Evolutionary conservation across 2,888 invertebrate genomes (phyloP), one percentile per base, ranked within the genome.

Genomic region (Unio pictorum): DNA sequence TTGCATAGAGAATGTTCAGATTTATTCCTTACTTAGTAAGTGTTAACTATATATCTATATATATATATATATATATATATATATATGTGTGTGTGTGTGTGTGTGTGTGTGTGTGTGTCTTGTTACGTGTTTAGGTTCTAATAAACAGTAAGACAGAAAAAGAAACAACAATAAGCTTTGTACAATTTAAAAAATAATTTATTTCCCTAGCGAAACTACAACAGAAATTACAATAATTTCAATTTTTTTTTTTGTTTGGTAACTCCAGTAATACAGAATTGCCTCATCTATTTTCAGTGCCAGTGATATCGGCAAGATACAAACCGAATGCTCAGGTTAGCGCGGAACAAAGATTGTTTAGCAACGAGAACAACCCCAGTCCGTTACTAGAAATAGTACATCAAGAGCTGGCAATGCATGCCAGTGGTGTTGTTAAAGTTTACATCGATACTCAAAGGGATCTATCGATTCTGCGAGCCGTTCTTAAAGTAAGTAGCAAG

Each of bases 1-100:
- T 26, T 84, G 84, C 66, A 69, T 84, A n/a, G 84, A 84, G 62
- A 79, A 79, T 34, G 78, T 78, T 15, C 79, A 78, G 62, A 68
- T 82, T 26, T 80, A 82, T 67, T 76, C 80, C 0, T 60, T 84
- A 11, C 67, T 82, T 1, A 72, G 84, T 84, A 72, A 67, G 82
- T 72, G 45, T 45, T 45, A 34, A 8, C 1, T 23, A 23, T 23
- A 23, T 23, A 23, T 23, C 0, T 23, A 23, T 23, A 23, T 23
- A 23, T 23, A 23, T 23, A 23, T 23, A 23, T 23, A 23, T 23
- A 23, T 23, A 23, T 23, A 34, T 5, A 34, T 5, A 34, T 5
- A 45, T 4, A 58, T 58, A n/a, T 23, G 23, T 23, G 23, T 23
- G 23, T 23, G 23, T 23, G 23, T 23, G 23, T 23, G 23, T 23